Percentiles rank a stretch among this genome's conserved stretches.
Evolutionary conservation across 1,140 invertebrate genomes (phyloP).

Genomic region (Eubasilissa regina): DNA sequence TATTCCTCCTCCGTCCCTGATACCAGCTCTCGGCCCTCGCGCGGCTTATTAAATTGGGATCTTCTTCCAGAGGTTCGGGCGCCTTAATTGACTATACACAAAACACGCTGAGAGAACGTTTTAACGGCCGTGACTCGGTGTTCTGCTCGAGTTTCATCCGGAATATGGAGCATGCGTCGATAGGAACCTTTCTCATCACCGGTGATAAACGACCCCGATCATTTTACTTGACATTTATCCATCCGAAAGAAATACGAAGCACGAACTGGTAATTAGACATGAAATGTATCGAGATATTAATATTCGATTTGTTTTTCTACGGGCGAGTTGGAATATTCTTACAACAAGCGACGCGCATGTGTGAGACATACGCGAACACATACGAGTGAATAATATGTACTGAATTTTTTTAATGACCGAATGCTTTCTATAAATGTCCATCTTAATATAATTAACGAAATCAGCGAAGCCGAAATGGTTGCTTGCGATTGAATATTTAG

Average conservation of each 20-base stretch:
- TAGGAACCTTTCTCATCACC: constrained; percentile 16
- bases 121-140: constrained; percentile 1
- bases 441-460: constrained; percentile 14
- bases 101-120: constrained; percentile 6
- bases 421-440: neutral
- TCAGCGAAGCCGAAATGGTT: constrained; percentile 11
- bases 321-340: neutral
- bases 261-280: constrained; percentile 10
- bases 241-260: constrained; percentile 8
- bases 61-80: constrained; percentile 11
- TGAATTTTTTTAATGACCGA: no score
- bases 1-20: neutral
- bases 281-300: constrained; percentile 20
- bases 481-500: constrained; percentile 14
- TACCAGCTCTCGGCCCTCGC: constrained; percentile 6
- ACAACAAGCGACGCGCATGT: constrained; percentile 2
- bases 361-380: neutral
- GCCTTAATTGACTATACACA: constrained; percentile 27
- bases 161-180: constrained; percentile 23
- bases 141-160: neutral
- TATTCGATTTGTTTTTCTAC: constrained; percentile 28
- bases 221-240: constrained; percentile 8
- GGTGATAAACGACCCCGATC: constrained; percentile 7
- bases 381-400: neutral
- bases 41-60: constrained; percentile 6